Evolutionary conservation across 2,888 invertebrate genomes (phyloP).

Genomic region (Dascillus cervinus): DNA sequence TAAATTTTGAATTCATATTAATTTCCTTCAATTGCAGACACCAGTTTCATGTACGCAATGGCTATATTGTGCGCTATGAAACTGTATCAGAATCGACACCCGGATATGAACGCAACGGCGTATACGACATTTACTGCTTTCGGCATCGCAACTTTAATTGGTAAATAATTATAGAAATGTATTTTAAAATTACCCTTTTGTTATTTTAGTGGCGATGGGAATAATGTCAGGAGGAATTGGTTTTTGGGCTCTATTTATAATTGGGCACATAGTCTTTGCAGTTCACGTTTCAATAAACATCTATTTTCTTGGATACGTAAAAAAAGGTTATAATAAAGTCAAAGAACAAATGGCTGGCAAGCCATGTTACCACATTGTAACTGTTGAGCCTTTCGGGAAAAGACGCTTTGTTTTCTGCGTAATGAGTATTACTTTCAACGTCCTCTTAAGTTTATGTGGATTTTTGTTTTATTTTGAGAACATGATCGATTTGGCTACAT

Average conservation of each 20-base stretch:
- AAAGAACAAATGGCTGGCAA: not conserved
- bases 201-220: conserved; percentile 53
- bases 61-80: conserved; percentile 78
- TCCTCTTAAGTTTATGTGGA: conserved; percentile 59
- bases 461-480: conserved; percentile 47
- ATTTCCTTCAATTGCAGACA: conserved; percentile 64
- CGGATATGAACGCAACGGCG: conserved; percentile 77
- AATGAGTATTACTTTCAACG: conserved; percentile 54
- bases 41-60: conserved; percentile 90
- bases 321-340: too few relatives aligned
- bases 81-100: conserved; percentile 80
- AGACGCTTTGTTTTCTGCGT: conserved; percentile 49
- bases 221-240: conserved; percentile 55
- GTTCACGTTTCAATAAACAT: conserved; percentile 36
- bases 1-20: too few relatives aligned
- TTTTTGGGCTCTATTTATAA: conserved; percentile 67
- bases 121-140: conserved; percentile 70
- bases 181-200: conserved; percentile 5
- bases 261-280: conserved; percentile 57
- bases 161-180: conserved; percentile 34
- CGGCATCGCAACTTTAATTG: conserved; percentile 63
- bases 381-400: too few relatives aligned
- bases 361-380: conserved; percentile 1
- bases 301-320: too few relatives aligned
- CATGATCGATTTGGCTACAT: conserved; percentile 72